These are phyloP conservation scores for Lepidochitona cinerea DNA, from an alignment of 2,888 invertebrate genomes.

Conservation along the genomic window DNA sequence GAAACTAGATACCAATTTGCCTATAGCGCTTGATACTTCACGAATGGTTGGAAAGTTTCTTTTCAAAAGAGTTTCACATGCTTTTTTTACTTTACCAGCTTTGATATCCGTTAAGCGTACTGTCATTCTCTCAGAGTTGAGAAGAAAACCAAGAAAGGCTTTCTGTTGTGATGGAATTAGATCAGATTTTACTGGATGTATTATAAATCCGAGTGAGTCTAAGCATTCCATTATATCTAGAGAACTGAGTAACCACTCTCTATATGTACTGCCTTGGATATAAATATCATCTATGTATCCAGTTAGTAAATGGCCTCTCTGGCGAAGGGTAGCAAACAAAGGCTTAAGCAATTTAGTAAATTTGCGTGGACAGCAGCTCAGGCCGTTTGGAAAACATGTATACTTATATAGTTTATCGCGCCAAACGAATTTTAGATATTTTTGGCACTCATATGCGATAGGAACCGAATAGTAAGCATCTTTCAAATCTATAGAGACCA, in stretches of 20 bases:
- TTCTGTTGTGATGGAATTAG: slow-evolving; percentile 11
- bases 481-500: slow-evolving; percentile 27
- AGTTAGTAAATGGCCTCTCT: slow-evolving; percentile 5
- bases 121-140: slow-evolving; percentile 10
- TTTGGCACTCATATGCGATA: slow-evolving; percentile 9
- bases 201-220: slow-evolving; percentile 20
- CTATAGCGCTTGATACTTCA: slow-evolving; percentile 23
- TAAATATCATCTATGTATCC: slow-evolving; percentile 25
- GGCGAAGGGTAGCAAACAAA: background rate
- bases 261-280: slow-evolving; percentile 10
- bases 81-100: background rate
- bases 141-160: background rate
- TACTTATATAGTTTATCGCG: slow-evolving; percentile 15
- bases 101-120: slow-evolving; percentile 16
- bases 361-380: background rate
- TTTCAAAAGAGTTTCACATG: slow-evolving; percentile 12
- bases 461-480: slow-evolving; percentile 31
- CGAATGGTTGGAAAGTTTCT: slow-evolving; percentile 14
- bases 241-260: slow-evolving; percentile 17
- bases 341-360: slow-evolving; percentile 4
- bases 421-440: slow-evolving; percentile 28
- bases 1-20: slow-evolving; percentile 26
- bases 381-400: slow-evolving; percentile 25
- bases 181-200: slow-evolving; percentile 22
- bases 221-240: slow-evolving; percentile 7